Evolutionary conservation across 2,113 vertebrate genomes (phyloP), one percentile per base, ranked within the genome.

Genomic region (Collichthys lucidus): DNA sequence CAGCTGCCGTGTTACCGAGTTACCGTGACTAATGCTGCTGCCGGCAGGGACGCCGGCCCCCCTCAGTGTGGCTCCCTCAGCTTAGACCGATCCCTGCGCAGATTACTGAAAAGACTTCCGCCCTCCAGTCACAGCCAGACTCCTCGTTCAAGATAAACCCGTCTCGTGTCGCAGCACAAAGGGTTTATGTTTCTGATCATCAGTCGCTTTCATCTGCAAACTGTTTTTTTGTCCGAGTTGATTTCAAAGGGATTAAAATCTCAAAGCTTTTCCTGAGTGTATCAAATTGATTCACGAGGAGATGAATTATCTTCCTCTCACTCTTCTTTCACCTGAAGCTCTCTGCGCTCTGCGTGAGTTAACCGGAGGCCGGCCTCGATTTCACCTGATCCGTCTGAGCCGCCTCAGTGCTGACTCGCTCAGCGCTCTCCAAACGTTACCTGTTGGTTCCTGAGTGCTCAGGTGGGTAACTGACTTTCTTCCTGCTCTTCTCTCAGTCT

Each of bases 201-300:
- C 68, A 50, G 68, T 87, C 80, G 78, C 60, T 74, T 46, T 74
- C 49, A 85, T 57, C 11, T 24, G 62, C 22, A 72, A 74, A 80
- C 63, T n/a, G n/a, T 69, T 74, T 78, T 71, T 57, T 22, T 72
- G 57, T 82, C 65, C 35, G 19, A 47, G 26, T 4, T 42, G 53
- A n/a, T 74, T 73, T 83, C 56, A 56, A 12, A 73, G 65, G 56
- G 72, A 79, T 76, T 71, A 50, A 63, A 50, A 63, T 75, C 47
- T 75, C 66, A 46, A 71, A 63, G 81, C 53, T 67, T 74, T 69
- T 63, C 64, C 31, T 24, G 22, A 80, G 68, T 11, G 74, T 4
- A 72, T 78, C 77, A 26, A 55, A 73, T 79, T 20, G 40, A 71
- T 72, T 69, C 4, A 26, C 52, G n/a, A 35, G 8, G 60, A 70